Base-by-base conservation (phyloP, 2,888 invertebrate species). In the Lampropteryx suffumata region DNA sequence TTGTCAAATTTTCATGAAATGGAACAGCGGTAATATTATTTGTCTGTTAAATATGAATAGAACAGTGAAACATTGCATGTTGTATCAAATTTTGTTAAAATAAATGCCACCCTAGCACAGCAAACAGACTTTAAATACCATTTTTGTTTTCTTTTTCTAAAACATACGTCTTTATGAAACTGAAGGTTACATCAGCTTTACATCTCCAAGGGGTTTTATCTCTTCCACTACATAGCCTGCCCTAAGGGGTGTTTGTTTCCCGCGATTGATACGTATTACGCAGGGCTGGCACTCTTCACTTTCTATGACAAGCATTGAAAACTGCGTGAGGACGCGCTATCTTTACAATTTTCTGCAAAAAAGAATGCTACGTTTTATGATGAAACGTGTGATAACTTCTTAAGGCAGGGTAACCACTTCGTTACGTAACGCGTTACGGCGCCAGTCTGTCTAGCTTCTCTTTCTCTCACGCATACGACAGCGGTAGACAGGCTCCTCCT, bases 171-270 rank as follows among this genome's bases (percentile, higher is more conserved):
- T 55, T 60, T 55, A 61, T 57, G 58, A 50, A 34, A 35, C 34
- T 46, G 21, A 42, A 33, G 42, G 59, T 57, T n/a, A n/a, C n/a
- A 62, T 60, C 32, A 41, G 46, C 30, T 42, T 43, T 39, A 44
- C 50, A 42, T 42, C 32, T 46, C 40, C 36, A 52, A 61, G 65
- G 69, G 71, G 67, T 71, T 76, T 82, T 83, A 82, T 83, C 82
- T 82, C 82, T 83, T 82, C 82, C 83, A 73, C 78, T 82, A 80
- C 81, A 81, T 78, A 73, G 62, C 61, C 56, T 71, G 61, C 67
- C 67, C 65, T 62, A 34, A 61, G 57, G 72, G 76, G 72, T 70
- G 73, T 77, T 82, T 80, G 79, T 80, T 74, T 71, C 69, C 69
- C 64, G 56, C 72, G 73, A 80, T 78, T 78, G 78, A 79, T 81